These are phyloP conservation scores for Eidolon dupreanum DNA, from an alignment of 2,797 vertebrate genomes.

Conservation along the genomic window DNA sequence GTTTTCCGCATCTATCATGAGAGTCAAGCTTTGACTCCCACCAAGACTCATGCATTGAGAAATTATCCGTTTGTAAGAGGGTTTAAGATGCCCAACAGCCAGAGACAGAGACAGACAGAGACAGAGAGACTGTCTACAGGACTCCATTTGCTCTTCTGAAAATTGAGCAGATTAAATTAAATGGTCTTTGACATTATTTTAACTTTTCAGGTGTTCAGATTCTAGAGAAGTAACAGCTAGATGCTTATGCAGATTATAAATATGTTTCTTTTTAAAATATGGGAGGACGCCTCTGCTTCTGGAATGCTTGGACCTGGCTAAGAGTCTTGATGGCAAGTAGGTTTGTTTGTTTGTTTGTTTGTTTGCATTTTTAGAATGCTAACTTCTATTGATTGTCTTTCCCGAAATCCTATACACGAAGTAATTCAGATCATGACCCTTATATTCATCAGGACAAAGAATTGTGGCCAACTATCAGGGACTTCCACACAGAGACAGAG, in stretches of 20 bases:
- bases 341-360: not conserved
- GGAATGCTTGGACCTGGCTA: not conserved
- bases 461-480: not conserved
- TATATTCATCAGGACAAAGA: not conserved
- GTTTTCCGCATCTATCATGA: not conserved
- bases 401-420: not conserved
- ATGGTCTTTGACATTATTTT: not conserved
- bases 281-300: not conserved
- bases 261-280: slow-evolving; percentile 16
- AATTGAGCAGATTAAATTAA: not conserved
- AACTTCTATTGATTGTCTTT: not conserved
- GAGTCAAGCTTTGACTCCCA: not conserved
- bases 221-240: not conserved
- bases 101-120: not conserved
- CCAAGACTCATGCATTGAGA: not conserved
- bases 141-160: not conserved
- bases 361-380: not conserved
- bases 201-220: not conserved
- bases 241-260: not conserved
- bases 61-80: not conserved
- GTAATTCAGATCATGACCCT: not conserved
- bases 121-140: not conserved
- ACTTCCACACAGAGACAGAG: not conserved
- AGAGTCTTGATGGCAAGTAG: not conserved
- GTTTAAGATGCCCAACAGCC: not conserved